Evolutionary conservation across 1,140 invertebrate species (phyloP).

Genomic region (Reticulitermes speratus): DNA sequence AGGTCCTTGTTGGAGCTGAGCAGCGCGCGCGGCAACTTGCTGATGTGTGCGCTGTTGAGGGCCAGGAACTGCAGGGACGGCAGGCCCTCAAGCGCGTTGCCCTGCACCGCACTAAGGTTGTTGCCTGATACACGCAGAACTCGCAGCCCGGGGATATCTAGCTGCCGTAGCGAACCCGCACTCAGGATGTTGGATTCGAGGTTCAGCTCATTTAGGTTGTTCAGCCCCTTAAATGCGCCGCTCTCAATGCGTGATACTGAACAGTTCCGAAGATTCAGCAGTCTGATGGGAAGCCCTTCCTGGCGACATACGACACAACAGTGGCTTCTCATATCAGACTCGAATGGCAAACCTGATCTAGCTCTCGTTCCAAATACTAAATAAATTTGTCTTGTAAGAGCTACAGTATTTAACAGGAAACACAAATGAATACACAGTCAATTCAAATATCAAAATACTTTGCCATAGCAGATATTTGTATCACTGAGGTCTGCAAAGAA

Average conservation of each 20-base stretch:
- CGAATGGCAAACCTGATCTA: too few species aligned
- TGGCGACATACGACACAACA: conserved; percentile 40
- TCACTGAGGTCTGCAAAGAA: too few species aligned
- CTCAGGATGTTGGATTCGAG: conserved; percentile 71
- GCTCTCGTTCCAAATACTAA: too few species aligned
- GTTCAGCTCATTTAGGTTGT: conserved; percentile 67
- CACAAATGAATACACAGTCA: too few species aligned
- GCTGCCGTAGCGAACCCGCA: conserved; percentile 60
- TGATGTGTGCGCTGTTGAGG: conserved; percentile 67
- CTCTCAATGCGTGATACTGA: conserved; percentile 61
- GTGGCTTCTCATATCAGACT: too few species aligned
- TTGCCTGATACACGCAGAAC: conserved; percentile 71
- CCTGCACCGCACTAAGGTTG: conserved; percentile 62
- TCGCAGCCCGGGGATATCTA: conserved; percentile 71
- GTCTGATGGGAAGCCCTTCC: conserved; percentile 56
- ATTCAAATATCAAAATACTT: too few species aligned
- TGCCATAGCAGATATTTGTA: too few species aligned
- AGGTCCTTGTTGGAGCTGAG: conserved; percentile 75
- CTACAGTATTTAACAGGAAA: too few species aligned
- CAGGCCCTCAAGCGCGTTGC: conserved; percentile 60
- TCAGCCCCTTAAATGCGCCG: conserved; percentile 62
- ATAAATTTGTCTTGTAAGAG: too few species aligned
- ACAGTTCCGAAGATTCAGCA: conserved; percentile 60
- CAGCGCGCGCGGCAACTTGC: conserved; percentile 61
- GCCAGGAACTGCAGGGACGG: conserved; percentile 70